Evolutionary conservation across 2,888 invertebrate species (phyloP), one percentile per base, ranked within the genome.

Genomic region (Zootermopsis nevadensis): DNA sequence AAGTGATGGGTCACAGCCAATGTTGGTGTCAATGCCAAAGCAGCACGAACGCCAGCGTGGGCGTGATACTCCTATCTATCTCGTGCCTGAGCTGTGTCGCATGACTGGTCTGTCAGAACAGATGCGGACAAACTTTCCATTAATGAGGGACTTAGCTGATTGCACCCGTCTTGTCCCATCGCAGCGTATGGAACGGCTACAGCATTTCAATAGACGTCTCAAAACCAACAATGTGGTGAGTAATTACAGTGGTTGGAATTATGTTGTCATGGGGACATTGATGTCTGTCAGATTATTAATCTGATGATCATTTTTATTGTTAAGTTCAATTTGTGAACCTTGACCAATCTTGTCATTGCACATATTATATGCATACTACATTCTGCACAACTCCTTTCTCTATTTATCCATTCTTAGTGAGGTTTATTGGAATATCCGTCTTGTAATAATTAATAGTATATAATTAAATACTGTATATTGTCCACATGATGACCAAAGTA

Each of bases 51-150:
- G 95, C 27, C 92, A 95, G 81, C 93, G 94, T 0, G 95, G 95
- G 0, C 91, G 92, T 88, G 90, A 92, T 0, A 94, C 95, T 83
- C 88, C 92, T 0, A 92, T 97, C 15, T 93, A 93, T 87, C 90
- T 98, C 3, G 91, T 98, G 19, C 98, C 98, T 0, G 97, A 98
- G 89, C 89, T 98, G 74, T 96, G 97, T 86, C 92, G 94, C 0
- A 92, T 96, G 87, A 98, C 98, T 0, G 98, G 98, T 0, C 89
- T 97, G 0, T 93, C 94, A 0, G 95, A 94, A 80, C 89, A 89
- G 0, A 94, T 94, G 94, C 90, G 92, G 19, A 88, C 89, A 27
- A 91, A 93, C 86, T 94, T 93, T 87, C 89, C 88, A 0, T 88
- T 93, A 48, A 95, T 96, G 95, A 91, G 91, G 81, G 93, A 94